A percentile compares a stretch with the other conserved stretches of the same genome.
phyloP scores from a whole-genome alignment of 2,888 invertebrate genomes.

The Drosophila multiciliata region DNA sequence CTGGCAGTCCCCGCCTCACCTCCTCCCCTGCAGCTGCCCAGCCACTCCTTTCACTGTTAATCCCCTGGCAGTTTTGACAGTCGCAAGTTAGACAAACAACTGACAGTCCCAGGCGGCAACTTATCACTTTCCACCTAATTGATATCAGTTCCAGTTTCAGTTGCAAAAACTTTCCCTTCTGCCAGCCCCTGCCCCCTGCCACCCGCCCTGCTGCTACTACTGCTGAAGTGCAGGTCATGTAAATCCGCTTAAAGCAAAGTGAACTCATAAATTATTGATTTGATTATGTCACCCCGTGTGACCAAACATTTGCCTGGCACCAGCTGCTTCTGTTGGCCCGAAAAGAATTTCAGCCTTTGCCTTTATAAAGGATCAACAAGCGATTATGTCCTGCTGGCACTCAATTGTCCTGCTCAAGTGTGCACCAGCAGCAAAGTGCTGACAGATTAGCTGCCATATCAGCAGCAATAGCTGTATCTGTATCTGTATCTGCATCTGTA shows the following conservation, averaged over 20 bases:
- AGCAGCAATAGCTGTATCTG: slow-evolving; percentile 13
- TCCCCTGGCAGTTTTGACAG: slow-evolving; percentile 26
- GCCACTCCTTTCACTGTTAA: not conserved
- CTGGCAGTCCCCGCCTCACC: not conserved
- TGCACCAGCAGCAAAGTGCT: slow-evolving; percentile 48
- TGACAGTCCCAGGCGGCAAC: slow-evolving; percentile 58
- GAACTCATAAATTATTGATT: slow-evolving; percentile 80
- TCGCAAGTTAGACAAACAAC: slow-evolving; percentile 69
- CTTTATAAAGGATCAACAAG: slow-evolving; percentile 79
- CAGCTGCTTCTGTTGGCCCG: slow-evolving; percentile 22
- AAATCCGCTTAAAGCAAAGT: slow-evolving; percentile 78
- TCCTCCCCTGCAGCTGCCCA: not conserved
- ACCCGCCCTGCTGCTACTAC: not conserved
- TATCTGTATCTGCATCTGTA: slow-evolving; percentile 23
- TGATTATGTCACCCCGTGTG: slow-evolving; percentile 74
- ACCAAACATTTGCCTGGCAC: slow-evolving; percentile 6
- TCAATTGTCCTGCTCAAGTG: slow-evolving; percentile 33
- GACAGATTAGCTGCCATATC: slow-evolving; percentile 62
- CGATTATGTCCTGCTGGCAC: slow-evolving; percentile 71
- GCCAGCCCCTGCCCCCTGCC: not conserved
- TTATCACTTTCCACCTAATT: slow-evolving; percentile 78
- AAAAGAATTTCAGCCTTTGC: slow-evolving; percentile 46
- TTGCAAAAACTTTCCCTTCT: slow-evolving; percentile 56
- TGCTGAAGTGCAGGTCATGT: slow-evolving; percentile 71
- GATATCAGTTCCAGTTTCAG: slow-evolving; percentile 73